Percentiles rank a stretch among this genome's conserved stretches.
These are phyloP conservation scores for Colinus virginianus DNA, from an alignment of 2,113 vertebrate species.

Conservation along the genomic window DNA sequence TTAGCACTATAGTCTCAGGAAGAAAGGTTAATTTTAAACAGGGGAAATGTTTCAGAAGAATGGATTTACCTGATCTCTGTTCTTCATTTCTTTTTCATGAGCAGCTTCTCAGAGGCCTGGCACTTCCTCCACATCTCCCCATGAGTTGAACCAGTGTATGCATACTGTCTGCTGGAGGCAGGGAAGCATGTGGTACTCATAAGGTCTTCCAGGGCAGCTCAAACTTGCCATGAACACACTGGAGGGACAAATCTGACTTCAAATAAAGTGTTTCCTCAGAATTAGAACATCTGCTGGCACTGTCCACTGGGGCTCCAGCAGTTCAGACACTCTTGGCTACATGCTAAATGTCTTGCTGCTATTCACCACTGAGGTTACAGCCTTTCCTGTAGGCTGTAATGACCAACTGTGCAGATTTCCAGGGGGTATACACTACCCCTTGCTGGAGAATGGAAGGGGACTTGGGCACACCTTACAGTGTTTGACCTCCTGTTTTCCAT, in stretches of 20 bases:
- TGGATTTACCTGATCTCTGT: not conserved
- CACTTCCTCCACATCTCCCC: not conserved
- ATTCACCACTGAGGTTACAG: not conserved
- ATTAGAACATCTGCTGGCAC: not conserved
- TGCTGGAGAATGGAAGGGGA: not conserved
- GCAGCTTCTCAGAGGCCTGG: not conserved
- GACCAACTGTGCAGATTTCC: not conserved
- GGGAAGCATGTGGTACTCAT: not conserved
- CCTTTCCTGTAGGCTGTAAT: not conserved
- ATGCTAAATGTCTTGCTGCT: not conserved
- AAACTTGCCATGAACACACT: not conserved
- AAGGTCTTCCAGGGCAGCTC: not conserved
- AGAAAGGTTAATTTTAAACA: not conserved
- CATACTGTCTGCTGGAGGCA: not conserved
- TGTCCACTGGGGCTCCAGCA: not conserved
- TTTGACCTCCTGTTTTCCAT: not conserved
- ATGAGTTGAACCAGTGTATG: not conserved
- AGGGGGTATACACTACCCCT: accelerated
- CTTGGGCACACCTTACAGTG: not conserved
- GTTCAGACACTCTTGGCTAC: not conserved
- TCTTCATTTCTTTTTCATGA: not conserved
- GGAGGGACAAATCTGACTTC: not conserved
- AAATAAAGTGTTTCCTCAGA: not conserved
- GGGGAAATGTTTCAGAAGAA: not conserved
- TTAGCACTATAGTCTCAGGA: not conserved